A percentile compares a stretch with the other conserved stretches of the same genome.
These are phyloP conservation scores for Muntiacus muntjak DNA, from an alignment of 2,113 vertebrate species.

Conservation along the genomic window DNA sequence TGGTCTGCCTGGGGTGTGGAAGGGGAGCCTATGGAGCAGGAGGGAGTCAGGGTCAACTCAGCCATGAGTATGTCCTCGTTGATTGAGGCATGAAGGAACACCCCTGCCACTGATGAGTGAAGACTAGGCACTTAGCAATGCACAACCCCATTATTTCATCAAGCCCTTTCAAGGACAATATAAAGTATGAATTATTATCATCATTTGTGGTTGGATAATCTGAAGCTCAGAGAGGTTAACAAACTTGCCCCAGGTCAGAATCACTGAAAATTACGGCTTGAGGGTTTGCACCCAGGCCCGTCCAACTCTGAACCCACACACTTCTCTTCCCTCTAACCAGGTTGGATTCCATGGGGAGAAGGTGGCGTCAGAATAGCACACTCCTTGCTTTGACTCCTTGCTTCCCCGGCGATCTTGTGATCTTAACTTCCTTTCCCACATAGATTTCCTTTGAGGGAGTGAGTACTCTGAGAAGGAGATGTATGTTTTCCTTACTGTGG, in stretches of 20 bases:
- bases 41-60: neutral
- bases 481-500: neutral
- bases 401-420: neutral
- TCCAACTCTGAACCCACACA: neutral
- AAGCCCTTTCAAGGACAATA: neutral
- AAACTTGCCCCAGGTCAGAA: neutral
- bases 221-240: neutral
- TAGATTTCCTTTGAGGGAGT: neutral
- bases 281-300: neutral
- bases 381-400: neutral
- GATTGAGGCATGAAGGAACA: too few species aligned
- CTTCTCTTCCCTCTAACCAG: neutral
- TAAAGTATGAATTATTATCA: neutral
- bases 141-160: neutral
- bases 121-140: neutral
- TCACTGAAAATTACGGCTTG: neutral
- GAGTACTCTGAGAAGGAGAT: neutral
- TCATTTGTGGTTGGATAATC: neutral
- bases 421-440: neutral
- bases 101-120: neutral
- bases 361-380: rapidly evolving
- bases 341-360: neutral
- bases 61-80: neutral
- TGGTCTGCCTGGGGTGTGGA: neutral
- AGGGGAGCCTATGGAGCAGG: neutral